Evolutionary conservation across 64 coral and sea anemone genomes (phyloP), one percentile per base, ranked within the genome.

Genomic region (Montipora cactus): DNA sequence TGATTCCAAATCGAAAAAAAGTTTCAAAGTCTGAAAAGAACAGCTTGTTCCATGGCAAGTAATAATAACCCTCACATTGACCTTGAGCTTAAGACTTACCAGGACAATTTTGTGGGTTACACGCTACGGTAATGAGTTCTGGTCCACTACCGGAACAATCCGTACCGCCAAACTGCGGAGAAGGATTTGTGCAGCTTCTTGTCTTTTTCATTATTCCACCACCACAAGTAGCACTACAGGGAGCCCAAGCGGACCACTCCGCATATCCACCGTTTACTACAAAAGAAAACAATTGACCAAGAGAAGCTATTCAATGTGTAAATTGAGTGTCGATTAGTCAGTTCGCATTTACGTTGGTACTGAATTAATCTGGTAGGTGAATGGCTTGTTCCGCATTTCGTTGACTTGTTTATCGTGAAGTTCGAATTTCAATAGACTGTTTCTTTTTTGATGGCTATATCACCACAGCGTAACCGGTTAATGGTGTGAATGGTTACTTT

Each of bases 151-250:
- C 79, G 12, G 93, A 90, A 22, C 93, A 95, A 68, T 95, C 93
- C 11, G 81, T 89, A 18, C 93, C 93, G 28, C 88, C 88, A 22
- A 90, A 95, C 88, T 59, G 25, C 4, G 93, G 93, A 19, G 79
- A 6, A 47, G 93, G 93, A 59, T 90, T 95, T 6, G 93, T 95
- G 46, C 93, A 95, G 73, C 85, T 95, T 44, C 93, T 81, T 74
- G 77, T 84, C 64, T 80, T 81, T 51, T 90, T 95, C 5, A 95
- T 46, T 4, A 79, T 22, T 69, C 93, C 93, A 47, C 93, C 93
- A 0, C 93, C 93, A 61, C 93, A 95, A 13, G 88, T 90, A 7
- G 77, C 89, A 53, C 74, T 95, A 47, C 93, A 95, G 6, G 74
- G 57, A 9, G 83, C 70, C 93, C 93, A 95, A 2, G 80, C 2